Conservation (phyloP, 2,888 invertebrate genomes). For the Caenorhabditis parvicauda region DNA sequence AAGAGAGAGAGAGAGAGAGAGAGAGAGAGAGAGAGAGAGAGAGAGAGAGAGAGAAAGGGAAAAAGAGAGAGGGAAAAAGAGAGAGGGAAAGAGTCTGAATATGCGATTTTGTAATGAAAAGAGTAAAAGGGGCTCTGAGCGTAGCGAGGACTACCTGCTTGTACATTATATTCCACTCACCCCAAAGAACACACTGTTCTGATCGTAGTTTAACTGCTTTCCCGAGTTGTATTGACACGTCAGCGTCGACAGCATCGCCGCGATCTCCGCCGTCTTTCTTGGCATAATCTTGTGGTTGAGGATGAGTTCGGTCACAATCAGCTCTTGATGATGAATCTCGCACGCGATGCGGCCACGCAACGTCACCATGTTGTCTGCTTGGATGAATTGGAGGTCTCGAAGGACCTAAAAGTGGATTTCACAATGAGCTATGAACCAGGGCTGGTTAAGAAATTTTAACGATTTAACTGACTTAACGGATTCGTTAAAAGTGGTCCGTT, state of each 20-base stretch:
- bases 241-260: slow-evolving; percentile 84
- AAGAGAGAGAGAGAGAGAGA: no score
- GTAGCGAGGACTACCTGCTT: no score
- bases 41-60: no score
- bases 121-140: no score
- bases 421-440: no score
- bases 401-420: slow-evolving; percentile 66
- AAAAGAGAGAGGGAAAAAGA: no score
- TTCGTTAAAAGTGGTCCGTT: no score
- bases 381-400: slow-evolving; percentile 76
- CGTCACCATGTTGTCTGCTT: slow-evolving; percentile 73
- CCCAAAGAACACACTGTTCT: slow-evolving; percentile 20
- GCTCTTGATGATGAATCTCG: slow-evolving; percentile 63
- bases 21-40: no score
- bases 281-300: slow-evolving; percentile 80
- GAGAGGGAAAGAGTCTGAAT: no score
- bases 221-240: slow-evolving; percentile 82
- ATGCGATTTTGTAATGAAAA: no score
- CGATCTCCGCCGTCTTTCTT: slow-evolving; percentile 76
- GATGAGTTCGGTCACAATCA: slow-evolving; percentile 89
- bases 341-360: slow-evolving; percentile 73
- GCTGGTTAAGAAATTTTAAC: no score
- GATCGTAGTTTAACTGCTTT: slow-evolving; percentile 29
- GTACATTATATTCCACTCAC: slow-evolving; percentile 8
- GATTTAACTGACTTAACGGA: no score